Conservation (phyloP, 2,888 invertebrate genomes). For the Mythimna albipuncta region DNA sequence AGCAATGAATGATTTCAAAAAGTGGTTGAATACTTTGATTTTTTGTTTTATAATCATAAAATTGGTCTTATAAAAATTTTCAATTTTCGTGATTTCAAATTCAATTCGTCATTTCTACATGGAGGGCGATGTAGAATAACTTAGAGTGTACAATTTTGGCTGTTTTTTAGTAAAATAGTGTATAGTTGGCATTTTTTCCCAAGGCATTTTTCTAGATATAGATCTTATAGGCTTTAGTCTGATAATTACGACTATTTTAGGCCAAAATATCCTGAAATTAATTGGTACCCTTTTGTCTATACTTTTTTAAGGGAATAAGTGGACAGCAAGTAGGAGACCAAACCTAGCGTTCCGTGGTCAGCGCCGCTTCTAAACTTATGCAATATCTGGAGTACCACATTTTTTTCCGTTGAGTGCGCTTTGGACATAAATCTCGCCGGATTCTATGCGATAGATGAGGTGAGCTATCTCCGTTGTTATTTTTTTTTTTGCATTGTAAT, state of each 20-base stretch:
- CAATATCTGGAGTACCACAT: not conserved
- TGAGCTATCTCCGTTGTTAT: not conserved
- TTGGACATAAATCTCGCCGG: not conserved
- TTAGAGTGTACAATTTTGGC: not conserved
- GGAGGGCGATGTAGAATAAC: not conserved
- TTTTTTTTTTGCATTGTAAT: not conserved
- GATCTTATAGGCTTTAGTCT: too few relatives aligned
- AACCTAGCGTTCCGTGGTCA: not conserved
- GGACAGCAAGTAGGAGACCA: too few relatives aligned
- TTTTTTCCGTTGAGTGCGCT: too few relatives aligned
- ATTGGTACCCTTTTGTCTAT: too few relatives aligned
- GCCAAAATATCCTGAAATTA: not conserved
- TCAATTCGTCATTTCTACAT: slow-evolving; percentile 11
- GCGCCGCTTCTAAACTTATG: not conserved
- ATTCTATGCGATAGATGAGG: not conserved
- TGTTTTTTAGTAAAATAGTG: too few relatives aligned
- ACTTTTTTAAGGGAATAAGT: too few relatives aligned
- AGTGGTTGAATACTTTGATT: slow-evolving; percentile 30
- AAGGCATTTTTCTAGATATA: too few relatives aligned
- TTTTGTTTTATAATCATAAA: slow-evolving; percentile 33
- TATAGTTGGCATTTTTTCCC: too few relatives aligned
- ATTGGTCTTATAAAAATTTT: slow-evolving; percentile 43
- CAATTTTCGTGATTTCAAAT: slow-evolving; percentile 4
- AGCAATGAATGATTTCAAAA: slow-evolving; percentile 45
- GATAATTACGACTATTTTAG: not conserved